These are phyloP conservation scores for Mythimna ferrago DNA, from an alignment of 2,888 invertebrate species.

Conservation along the genomic window DNA sequence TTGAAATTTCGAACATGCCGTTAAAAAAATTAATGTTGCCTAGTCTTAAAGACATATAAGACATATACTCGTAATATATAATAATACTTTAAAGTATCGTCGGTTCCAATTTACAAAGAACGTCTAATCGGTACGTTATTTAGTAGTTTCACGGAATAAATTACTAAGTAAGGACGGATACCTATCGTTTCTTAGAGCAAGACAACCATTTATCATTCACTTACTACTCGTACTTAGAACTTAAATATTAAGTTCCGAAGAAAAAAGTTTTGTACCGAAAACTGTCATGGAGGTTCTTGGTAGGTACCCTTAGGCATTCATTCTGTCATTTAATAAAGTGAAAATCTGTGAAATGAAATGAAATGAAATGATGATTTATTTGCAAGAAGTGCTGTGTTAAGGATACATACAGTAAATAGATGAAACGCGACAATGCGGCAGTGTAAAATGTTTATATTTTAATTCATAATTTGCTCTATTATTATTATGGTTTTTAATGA, in stretches of 20 bases:
- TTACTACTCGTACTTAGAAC: slow-evolving; percentile 42
- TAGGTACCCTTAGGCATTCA: slow-evolving; percentile 21
- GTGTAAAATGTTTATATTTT: not conserved
- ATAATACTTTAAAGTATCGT: not conserved
- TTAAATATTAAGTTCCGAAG: slow-evolving; percentile 51
- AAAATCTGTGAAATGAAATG: too few relatives aligned
- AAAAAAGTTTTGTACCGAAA: slow-evolving; percentile 50
- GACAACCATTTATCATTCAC: slow-evolving; percentile 43
- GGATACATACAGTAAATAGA: not conserved
- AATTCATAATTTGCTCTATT: not conserved
- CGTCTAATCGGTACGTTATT: slow-evolving; percentile 28
- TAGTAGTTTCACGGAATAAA: slow-evolving; percentile 47
- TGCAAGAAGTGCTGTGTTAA: too few relatives aligned
- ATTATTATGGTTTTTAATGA: too few relatives aligned
- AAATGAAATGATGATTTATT: too few relatives aligned
- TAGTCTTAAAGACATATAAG: not conserved
- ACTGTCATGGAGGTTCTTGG: slow-evolving; percentile 33
- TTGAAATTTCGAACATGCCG: not conserved
- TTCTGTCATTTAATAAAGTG: not conserved
- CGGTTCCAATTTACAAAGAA: slow-evolving; percentile 29
- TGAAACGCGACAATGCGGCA: not conserved
- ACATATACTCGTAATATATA: too few relatives aligned
- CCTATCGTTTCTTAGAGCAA: slow-evolving; percentile 42
- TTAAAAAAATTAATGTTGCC: not conserved
- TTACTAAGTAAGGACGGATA: slow-evolving; percentile 43